These are phyloP conservation scores for Eupeodes luniger DNA, from an alignment of 2,888 invertebrate genomes.

Conservation along the genomic window DNA sequence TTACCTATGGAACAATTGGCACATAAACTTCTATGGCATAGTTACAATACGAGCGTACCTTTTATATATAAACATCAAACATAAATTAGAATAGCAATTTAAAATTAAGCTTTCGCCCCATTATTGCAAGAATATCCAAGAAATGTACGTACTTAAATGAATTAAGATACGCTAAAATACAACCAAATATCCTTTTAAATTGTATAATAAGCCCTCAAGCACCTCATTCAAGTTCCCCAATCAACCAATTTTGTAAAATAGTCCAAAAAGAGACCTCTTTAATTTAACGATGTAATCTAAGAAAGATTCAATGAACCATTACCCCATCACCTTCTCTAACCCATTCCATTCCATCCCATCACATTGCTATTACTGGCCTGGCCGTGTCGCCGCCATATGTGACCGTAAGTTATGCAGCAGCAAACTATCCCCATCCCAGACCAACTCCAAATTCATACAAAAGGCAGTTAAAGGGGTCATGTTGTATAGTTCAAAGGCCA, in stretches of 20 bases:
- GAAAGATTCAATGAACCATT: slow-evolving; percentile 71
- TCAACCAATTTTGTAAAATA: slow-evolving; percentile 5
- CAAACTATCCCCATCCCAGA: slow-evolving; percentile 42
- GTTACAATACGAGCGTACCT: neutral
- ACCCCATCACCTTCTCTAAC: slow-evolving; percentile 20
- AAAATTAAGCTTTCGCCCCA: slow-evolving; percentile 49
- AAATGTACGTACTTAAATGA: neutral
- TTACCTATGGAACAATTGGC: slow-evolving; percentile 3
- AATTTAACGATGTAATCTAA: slow-evolving; percentile 70
- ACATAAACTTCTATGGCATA: neutral
- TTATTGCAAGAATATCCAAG: slow-evolving; percentile 37
- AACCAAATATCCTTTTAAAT: slow-evolving; percentile 50
- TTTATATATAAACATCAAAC: slow-evolving; percentile 31
- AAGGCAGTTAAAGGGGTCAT: slow-evolving; percentile 43
- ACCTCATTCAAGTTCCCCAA: slow-evolving; percentile 6
- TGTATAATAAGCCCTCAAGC: slow-evolving; percentile 28
- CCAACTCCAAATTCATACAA: neutral
- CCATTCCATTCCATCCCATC: slow-evolving; percentile 48
- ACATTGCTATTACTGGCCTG: slow-evolving; percentile 5
- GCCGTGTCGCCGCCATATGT: slow-evolving; percentile 54
- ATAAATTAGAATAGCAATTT: slow-evolving; percentile 46
- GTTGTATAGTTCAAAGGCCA: slow-evolving; percentile 66
- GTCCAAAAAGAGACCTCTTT: slow-evolving; percentile 31
- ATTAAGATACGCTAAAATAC: slow-evolving; percentile 16
- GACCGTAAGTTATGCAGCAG: slow-evolving; percentile 63